Base-by-base conservation (phyloP, 2,888 invertebrate genomes). In the Drosophila borealis region DNA sequence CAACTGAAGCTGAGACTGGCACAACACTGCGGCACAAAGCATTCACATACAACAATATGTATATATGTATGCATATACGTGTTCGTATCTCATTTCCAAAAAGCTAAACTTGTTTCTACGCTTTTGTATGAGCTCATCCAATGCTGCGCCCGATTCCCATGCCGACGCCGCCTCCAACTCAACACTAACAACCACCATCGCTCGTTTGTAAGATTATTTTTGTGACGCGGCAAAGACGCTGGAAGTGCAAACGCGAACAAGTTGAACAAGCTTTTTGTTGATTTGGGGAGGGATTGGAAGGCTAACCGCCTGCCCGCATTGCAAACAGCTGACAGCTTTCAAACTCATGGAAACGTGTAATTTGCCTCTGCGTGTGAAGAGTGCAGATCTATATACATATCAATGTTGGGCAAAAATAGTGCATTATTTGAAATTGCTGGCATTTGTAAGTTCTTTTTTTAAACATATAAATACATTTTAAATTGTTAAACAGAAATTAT, bases 101-200 rank as follows among this genome's bases (percentile, higher is more conserved):
- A 85, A 78, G 88, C 83, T 82, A 82, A 83, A 83, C 83, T 83
- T 83, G 83, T 83, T 83, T 88, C 74, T 70, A 48, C 69, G 81
- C 69, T 78, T 82, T 88, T 62, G 80, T 71, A 83, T 83, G 83
- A 83, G 83, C 88, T 83, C 83, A 83, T 82, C 88, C 70, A 88
- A 74, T 74, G 51, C 63, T 77, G 59, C 53, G 57, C 46, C 68
- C 36, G 42, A 57, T 73, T 48, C 54, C 73, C 68, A 61, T 71
- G 41, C 63, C 74, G 68, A 55, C 45, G 36, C 36, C 44, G 34
- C 37, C 51, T 34, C 55, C 42, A 62, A 39, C 61, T 36, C 53
- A 57, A 56, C 62, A 29, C 59, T 51, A 50, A 49, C 41, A 54
- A 37, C 49, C 46, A 55, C 51, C 67, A 63, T 49, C 45, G 39